Base-by-base conservation (phyloP, 2,888 invertebrate genomes). In the Ommatoiulus sabulosus region DNA sequence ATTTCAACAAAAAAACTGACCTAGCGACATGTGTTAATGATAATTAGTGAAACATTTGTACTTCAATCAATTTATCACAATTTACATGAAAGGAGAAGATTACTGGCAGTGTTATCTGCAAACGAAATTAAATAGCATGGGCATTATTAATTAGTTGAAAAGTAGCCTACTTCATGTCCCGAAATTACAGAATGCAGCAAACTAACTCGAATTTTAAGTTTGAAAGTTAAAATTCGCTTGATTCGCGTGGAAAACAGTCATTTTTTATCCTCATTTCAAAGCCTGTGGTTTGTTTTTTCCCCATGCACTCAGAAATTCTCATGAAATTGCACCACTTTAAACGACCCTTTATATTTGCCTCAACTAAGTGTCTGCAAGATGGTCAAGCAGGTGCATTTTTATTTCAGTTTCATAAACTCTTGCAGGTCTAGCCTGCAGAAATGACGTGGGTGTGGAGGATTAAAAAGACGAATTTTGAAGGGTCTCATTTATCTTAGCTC, bases 371-470 rank as follows among this genome's bases (percentile, higher is more conserved):
- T n/a, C 7, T 63, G 17, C 6, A 63, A 63, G n/a, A 57, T 10
- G n/a, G 63, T 63, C n/a, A n/a, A 17, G n/a, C 63, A 63, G 63
- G 63, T 63, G 63, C n/a, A 63, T 63, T n/a, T 57, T 63, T 63
- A 63, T 63, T 63, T 63, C 63, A n/a, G 63, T 63, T 63, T n/a
- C 17, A 63, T 63, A 63, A n/a, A n/a, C 63, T 63, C 35, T 35
- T 35, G 15, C 3, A n/a, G 63, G n/a, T 6, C n/a, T n/a, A n/a
- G 63, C 63, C 63, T 63, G 63, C n/a, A 63, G n/a, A 7, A 15
- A 63, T 57, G 17, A 63, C n/a, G 63, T 63, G 63, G 63, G 63
- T 63, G 63, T 63, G 63, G 63, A 63, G 63, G 63, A 63, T 63
- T 63, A 57, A 15, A 57, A 57, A 5, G 57, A 63, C 48, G 63